Evolutionary conservation across 2,888 invertebrate species (phyloP).

Genomic region (Ypsolopha scabrella): DNA sequence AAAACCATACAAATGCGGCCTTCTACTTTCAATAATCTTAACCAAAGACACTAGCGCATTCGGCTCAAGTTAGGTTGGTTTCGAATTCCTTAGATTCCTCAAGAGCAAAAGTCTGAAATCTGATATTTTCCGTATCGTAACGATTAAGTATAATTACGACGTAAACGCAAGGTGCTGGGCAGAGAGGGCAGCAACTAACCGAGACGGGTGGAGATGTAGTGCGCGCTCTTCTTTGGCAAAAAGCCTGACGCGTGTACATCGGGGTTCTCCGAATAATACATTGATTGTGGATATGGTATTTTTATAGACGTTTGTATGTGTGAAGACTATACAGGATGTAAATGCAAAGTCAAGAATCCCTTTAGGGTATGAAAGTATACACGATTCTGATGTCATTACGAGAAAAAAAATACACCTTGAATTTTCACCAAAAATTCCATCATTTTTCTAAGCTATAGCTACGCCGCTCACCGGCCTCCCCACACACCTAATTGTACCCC

Average conservation of each 20-base stretch:
- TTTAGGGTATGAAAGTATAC: no score
- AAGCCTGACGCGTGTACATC: neutral
- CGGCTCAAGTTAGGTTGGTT: conserved; percentile 22
- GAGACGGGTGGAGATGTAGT: neutral
- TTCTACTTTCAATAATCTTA: no score
- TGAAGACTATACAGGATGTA: neutral
- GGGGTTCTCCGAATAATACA: neutral
- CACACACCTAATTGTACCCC: no score
- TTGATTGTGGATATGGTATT: neutral
- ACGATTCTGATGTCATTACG: no score
- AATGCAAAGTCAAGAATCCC: no score
- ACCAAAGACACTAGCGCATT: no score
- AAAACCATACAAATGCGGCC: neutral
- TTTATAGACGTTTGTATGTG: neutral
- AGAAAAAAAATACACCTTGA: no score
- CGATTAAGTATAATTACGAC: conserved; percentile 23
- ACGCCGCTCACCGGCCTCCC: no score
- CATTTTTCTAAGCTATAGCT: no score
- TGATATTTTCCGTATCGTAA: conserved; percentile 32
- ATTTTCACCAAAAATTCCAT: no score
- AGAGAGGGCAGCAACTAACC: conserved; percentile 5
- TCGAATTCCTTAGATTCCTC: neutral
- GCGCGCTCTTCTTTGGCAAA: neutral
- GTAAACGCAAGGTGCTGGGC: neutral
- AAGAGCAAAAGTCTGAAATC: conserved; percentile 31